These are phyloP conservation scores for Melanophora roralis DNA, from an alignment of 2,888 invertebrate species.

Conservation along the genomic window DNA sequence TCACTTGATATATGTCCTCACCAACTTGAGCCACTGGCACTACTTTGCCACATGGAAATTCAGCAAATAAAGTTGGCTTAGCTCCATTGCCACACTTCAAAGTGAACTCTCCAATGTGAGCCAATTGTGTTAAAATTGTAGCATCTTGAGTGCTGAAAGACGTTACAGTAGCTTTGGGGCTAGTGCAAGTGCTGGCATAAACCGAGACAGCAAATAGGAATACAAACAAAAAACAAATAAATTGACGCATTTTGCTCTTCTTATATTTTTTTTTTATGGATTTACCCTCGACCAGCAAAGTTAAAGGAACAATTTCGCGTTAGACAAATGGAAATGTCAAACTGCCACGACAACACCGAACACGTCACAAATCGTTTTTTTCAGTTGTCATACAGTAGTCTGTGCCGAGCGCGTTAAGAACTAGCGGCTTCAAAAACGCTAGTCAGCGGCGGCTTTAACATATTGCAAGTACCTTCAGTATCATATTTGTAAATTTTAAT, in stretches of 20 bases:
- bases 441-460: too few relatives aligned
- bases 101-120: constrained; percentile 93
- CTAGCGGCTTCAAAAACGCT: too few relatives aligned
- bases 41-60: constrained; percentile 88
- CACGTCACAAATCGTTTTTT: constrained; percentile 55
- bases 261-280: too few relatives aligned
- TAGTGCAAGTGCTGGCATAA: constrained; percentile 78
- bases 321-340: constrained; percentile 61
- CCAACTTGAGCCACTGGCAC: constrained; percentile 88
- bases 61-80: constrained; percentile 90
- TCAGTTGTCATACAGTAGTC: constrained; percentile 6
- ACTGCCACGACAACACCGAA: constrained; percentile 61
- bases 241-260: constrained; percentile 67
- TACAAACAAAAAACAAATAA: constrained; percentile 67
- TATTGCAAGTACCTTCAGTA: too few relatives aligned
- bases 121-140: constrained; percentile 92
- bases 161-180: constrained; percentile 84
- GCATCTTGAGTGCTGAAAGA: constrained; percentile 95
- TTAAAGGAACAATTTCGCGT: constrained; percentile 46
- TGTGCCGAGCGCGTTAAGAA: neutral
- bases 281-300: too few relatives aligned
- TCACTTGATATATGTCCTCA: constrained; percentile 90
- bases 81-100: constrained; percentile 86
- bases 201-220: constrained; percentile 64
- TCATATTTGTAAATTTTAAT: too few relatives aligned